A percentile compares a stretch with the other conserved stretches of the same genome.
Conservation (phyloP, 2,888 invertebrate species). For the Ganaspis brasiliensis region DNA sequence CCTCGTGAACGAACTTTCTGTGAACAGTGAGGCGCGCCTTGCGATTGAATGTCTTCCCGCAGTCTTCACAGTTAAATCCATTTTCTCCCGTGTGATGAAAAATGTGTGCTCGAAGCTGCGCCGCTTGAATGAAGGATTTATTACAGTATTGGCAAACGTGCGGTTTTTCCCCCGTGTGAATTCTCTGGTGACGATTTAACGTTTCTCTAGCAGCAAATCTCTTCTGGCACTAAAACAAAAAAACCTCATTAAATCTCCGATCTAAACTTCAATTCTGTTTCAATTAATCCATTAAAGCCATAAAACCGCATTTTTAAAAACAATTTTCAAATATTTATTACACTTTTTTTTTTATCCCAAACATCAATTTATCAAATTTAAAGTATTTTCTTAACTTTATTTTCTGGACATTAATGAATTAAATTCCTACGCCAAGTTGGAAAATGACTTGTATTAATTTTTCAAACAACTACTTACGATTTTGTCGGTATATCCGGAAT, state of each 20-base stretch:
- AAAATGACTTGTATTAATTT: background rate
- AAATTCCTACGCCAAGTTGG: too few relatives aligned
- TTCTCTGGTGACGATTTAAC: slow-evolving; percentile 88
- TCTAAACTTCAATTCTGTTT: too few relatives aligned
- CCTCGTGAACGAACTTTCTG: slow-evolving; percentile 85
- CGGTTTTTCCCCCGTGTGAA: slow-evolving; percentile 83
- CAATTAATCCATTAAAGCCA: too few relatives aligned
- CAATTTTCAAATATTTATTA: too few relatives aligned
- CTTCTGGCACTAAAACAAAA: slow-evolving; percentile 85
- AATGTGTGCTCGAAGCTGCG: slow-evolving; percentile 89
- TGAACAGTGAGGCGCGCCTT: slow-evolving; percentile 82
- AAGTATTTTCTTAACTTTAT: too few relatives aligned
- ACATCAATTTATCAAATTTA: too few relatives aligned
- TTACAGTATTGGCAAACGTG: slow-evolving; percentile 86
- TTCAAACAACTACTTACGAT: slow-evolving; percentile 53
- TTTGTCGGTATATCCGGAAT: slow-evolving; percentile 67
- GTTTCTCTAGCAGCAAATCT: slow-evolving; percentile 92
- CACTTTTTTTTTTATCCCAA: too few relatives aligned
- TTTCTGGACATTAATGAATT: too few relatives aligned
- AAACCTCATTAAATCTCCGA: background rate
- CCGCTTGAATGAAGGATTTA: slow-evolving; percentile 91
- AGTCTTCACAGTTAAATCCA: slow-evolving; percentile 85
- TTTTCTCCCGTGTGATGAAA: slow-evolving; percentile 88
- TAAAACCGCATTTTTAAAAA: too few relatives aligned
- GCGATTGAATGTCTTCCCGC: slow-evolving; percentile 82